Conservation (phyloP, 2,113 vertebrate genomes). For the Pelmatolapia mariae region DNA sequence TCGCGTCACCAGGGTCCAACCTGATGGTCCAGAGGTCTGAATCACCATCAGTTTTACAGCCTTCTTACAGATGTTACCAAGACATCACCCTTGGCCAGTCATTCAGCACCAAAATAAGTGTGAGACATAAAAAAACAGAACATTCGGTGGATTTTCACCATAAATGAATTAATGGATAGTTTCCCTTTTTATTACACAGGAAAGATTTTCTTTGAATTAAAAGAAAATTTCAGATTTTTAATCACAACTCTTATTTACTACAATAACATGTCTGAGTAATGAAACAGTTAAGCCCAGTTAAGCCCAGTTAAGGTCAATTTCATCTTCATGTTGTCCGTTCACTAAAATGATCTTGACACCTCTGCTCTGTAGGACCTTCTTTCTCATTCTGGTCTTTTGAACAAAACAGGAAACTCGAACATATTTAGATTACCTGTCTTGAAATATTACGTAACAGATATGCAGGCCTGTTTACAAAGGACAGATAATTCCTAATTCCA, state of each 20-base stretch:
- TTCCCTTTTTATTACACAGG: not conserved
- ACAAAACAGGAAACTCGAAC: not conserved
- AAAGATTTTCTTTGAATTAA: accelerated
- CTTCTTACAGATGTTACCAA: not conserved
- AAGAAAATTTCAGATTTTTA: not conserved
- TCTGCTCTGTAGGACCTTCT: not conserved
- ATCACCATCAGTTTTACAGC: not conserved
- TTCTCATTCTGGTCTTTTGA: not conserved
- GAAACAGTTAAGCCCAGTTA: not conserved
- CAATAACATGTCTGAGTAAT: not conserved
- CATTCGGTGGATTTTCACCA: accelerated
- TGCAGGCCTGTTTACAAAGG: not conserved
- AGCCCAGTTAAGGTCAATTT: not conserved
- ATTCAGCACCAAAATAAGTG: not conserved
- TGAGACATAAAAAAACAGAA: not conserved
- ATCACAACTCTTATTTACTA: not conserved
- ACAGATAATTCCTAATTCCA: not conserved
- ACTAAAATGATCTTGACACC: not conserved
- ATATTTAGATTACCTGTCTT: not conserved
- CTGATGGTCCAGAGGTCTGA: not conserved
- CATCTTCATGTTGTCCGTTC: not conserved
- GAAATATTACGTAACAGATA: not conserved
- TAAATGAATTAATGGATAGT: not conserved
- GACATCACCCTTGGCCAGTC: not conserved
- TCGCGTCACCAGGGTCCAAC: not conserved